phyloP scores from a whole-genome alignment of 1,140 invertebrate genomes.

The Octopus sinensis region DNA sequence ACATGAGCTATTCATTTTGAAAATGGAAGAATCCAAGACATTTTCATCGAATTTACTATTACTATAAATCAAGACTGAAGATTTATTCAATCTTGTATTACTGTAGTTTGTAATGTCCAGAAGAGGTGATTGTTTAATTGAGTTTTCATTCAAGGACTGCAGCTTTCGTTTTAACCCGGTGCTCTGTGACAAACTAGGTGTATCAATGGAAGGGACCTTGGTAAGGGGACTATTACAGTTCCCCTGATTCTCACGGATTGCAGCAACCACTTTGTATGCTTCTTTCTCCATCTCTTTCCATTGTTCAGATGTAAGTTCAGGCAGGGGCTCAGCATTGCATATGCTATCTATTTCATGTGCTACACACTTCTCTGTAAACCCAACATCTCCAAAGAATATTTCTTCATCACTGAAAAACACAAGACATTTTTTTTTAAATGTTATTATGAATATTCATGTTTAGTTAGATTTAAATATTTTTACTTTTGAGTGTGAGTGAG shows the following conservation, averaged over 20 bases:
- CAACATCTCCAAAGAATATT: conserved; percentile 44
- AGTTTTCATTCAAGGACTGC: background rate
- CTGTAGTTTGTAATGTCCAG: too few species aligned
- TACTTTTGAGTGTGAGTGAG: background rate
- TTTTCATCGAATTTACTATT: too few species aligned
- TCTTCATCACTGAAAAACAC: conserved; percentile 32
- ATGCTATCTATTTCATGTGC: conserved; percentile 25
- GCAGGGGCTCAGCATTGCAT: background rate
- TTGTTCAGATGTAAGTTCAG: background rate
- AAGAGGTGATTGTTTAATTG: too few species aligned
- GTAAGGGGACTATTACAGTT: background rate
- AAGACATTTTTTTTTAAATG: background rate
- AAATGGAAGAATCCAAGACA: too few species aligned
- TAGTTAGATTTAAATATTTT: background rate
- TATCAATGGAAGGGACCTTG: background rate
- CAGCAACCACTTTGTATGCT: background rate
- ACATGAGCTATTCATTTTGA: background rate
- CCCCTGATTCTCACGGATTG: background rate
- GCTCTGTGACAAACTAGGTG: background rate
- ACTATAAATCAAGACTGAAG: too few species aligned
- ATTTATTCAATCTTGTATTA: too few species aligned
- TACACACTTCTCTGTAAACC: conserved; percentile 39
- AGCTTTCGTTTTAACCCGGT: background rate
- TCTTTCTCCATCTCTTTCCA: background rate
- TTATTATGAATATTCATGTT: background rate